Base-by-base conservation (phyloP, 2,113 vertebrate genomes). In the Colaptes auratus region DNA sequence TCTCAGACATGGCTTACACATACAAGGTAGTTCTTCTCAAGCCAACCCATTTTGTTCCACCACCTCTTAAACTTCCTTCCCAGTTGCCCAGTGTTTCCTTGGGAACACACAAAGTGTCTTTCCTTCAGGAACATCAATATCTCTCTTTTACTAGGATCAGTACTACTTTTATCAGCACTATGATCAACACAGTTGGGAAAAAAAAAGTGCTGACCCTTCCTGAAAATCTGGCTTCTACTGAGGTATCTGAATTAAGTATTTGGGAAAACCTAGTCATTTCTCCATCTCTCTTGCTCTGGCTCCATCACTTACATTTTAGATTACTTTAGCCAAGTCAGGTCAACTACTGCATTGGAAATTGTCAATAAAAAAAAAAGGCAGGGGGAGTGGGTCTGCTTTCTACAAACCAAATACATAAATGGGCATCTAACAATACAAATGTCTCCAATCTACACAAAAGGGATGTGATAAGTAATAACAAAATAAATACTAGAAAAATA, bases 401-500 rank as follows among this genome's bases (percentile, higher is more conserved):
- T 61, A 90, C 31, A 90, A 94, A 72, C n/a, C 12, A 95, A 88
- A 88, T 64, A 80, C 5, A 71, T 64, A 48, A 95, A 64, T 12
- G 30, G 28, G 52, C 71, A 82, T 69, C 42, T 82, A 95, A 82
- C 28, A 91, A 92, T 95, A 80, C 28, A 93, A 94, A 91, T 31
- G 71, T 64, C 48, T 95, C 58, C 55, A 71, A 31, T 59, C 42
- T 89, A 56, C 36, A 28, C 48, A 89, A 88, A 89, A 85, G 69
- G 55, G 72, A 88, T 53, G 91, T 67, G 65, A 92, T 91, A 95
- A 96, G 95, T 92, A 93, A 82, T 66, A 36, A 88, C 48, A 85
- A 94, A n/a, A 82, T 42, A 96, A 92, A 94, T 91, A 95, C 61
- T 78, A 95, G 39, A 92, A 92, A 80, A 90, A 61, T 46, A 78